phyloP scores from a whole-genome alignment of 53 echinoderm and acorn worm genomes.

The Stichopus horrens region DNA sequence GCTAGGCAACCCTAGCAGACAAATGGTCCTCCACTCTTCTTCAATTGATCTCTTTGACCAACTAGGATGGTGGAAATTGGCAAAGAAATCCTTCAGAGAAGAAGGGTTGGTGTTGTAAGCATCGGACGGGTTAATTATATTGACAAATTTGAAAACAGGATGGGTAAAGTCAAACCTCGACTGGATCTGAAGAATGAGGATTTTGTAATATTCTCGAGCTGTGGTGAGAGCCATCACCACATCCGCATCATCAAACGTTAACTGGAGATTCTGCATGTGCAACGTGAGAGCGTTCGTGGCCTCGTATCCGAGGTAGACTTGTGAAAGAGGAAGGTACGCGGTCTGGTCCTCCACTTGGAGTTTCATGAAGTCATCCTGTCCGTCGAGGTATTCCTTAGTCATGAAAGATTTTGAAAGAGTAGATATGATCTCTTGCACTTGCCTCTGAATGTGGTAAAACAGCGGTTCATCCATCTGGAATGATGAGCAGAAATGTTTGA shows the following conservation, averaged over 20 bases:
- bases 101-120: slow-evolving; percentile 36
- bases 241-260: slow-evolving; percentile 18
- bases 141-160: slow-evolving; percentile 21
- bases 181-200: slow-evolving; percentile 29
- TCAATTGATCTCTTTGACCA: slow-evolving; percentile 33
- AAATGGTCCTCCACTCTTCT: slow-evolving; percentile 35
- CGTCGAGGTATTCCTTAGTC: slow-evolving; percentile 4
- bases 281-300: not conserved
- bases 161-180: slow-evolving; percentile 7
- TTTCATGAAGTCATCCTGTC: slow-evolving; percentile 5
- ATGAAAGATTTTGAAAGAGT: slow-evolving; percentile 36
- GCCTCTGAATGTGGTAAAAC: not conserved
- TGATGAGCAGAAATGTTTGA: not conserved
- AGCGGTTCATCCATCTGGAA: slow-evolving; percentile 18
- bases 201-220: slow-evolving; percentile 28
- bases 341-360: not conserved
- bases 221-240: slow-evolving; percentile 20
- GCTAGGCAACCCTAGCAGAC: slow-evolving; percentile 15
- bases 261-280: slow-evolving; percentile 24
- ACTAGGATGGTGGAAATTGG: slow-evolving; percentile 25
- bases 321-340: slow-evolving; percentile 7
- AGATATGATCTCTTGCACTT: not conserved
- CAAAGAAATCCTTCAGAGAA: slow-evolving; percentile 24
- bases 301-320: slow-evolving; percentile 24
- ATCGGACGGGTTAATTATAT: slow-evolving; percentile 7